Base-by-base conservation (phyloP, 1,140 invertebrate species). In the Eriosoma lanigerum region DNA sequence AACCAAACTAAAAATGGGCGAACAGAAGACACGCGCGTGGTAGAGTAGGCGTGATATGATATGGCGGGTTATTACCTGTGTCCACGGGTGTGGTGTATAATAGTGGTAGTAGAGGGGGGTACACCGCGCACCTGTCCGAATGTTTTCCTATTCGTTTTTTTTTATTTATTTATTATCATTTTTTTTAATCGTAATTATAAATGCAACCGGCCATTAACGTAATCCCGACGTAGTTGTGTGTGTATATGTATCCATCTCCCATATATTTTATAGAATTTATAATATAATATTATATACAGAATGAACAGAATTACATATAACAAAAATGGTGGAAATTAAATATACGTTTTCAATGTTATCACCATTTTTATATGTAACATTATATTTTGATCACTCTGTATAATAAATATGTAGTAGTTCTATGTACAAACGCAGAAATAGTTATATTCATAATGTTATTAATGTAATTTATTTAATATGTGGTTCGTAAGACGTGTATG, bases 31-130 rank as follows among this genome's bases (percentile, higher is more conserved):
- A 52, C 68, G 68, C 68, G 68, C 15, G 46, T 12, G 66, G 15
- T 38, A 21, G 68, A 72, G 68, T 72, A 72, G 68, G 68, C 68
- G 68, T 68, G 64, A 72, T 72, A 72, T 29, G 68, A 72, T 52
- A 72, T 72, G 68, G 48, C 48, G 68, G 66, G 68, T 52, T 72
- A 38, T 52, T 72, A 72, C 68, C 46, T 10, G 46, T 29, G 68
- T n/a, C n/a, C 68, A 8, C 32, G 68, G 68, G 46, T 52, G 48
- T 15, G 64, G 64, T 44, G n/a, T n/a, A n/a, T n/a, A 21, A 29
- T 29, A 44, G n/a, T 4, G 58, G 58, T 60, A 32, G 58, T 24
- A 29, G 46, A 52, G 17, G 12, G 15, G 15, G 26, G 13, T 24
- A 29, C 68, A 29, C 48, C 48, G 68, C 68, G 48, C 68, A 72